Percentiles rank a stretch among this genome's conserved stretches.
Evolutionary conservation across 2,113 vertebrate genomes (phyloP).

Genomic region (Proteles cristata): DNA sequence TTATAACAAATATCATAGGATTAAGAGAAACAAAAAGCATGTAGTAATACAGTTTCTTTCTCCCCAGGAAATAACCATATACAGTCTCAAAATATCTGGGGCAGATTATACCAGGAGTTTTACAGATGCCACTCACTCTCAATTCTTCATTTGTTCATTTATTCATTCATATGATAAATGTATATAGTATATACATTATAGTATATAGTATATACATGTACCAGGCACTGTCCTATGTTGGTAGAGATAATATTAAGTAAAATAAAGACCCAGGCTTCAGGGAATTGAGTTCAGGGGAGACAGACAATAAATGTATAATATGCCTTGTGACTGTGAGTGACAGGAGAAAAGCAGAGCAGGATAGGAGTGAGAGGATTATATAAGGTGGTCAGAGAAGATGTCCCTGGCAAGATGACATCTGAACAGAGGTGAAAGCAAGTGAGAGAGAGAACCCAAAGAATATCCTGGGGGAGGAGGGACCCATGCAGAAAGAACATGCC

Average conservation of each 20-base stretch:
- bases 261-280: not conserved
- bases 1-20: not conserved
- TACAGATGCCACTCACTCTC: not conserved
- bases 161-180: not conserved
- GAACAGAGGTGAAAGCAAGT: not conserved
- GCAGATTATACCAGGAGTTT: not conserved
- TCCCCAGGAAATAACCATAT: not conserved
- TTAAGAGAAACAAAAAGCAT: constrained; percentile 32
- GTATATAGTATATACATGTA: not conserved
- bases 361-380: not conserved
- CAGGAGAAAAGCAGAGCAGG: not conserved
- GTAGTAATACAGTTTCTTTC: not conserved
- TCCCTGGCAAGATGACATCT: not conserved
- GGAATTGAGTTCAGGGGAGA: not conserved
- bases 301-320: not conserved
- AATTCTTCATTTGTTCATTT: not conserved
- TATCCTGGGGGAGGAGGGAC: not conserved
- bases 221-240: not conserved
- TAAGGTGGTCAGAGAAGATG: not conserved
- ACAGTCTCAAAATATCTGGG: not conserved
- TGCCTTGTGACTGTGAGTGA: not conserved
- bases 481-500: not conserved
- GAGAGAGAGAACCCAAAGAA: not conserved
- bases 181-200: not conserved
- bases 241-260: not conserved